Evolutionary conservation across 2,113 vertebrate genomes (phyloP).

Genomic region (Indicator maculatus): DNA sequence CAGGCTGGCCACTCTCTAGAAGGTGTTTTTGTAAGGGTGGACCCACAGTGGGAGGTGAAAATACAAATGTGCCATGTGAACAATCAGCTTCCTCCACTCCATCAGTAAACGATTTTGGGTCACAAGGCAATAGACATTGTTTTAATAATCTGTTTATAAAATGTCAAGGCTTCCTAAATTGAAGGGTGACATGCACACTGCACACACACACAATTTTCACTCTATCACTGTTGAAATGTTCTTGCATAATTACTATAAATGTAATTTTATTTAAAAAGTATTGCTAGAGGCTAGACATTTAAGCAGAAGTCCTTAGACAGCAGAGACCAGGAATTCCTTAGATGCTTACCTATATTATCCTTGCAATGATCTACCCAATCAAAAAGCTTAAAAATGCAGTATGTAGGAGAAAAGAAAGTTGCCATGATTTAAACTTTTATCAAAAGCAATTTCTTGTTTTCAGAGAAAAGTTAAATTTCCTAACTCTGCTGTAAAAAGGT

Average conservation of each 20-base stretch:
- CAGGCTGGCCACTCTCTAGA: neutral
- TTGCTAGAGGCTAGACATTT: neutral
- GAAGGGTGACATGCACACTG: neutral
- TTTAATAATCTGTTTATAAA: neutral
- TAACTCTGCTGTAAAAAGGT: neutral
- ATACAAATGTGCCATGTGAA: accelerated
- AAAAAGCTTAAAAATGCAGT: neutral
- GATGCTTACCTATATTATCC: neutral
- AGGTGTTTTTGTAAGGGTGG: neutral
- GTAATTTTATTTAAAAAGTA: neutral
- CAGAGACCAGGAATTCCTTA: neutral
- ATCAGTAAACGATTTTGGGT: neutral
- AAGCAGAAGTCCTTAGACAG: neutral
- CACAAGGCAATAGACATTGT: neutral
- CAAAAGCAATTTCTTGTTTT: neutral
- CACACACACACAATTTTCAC: neutral
- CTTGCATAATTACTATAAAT: neutral
- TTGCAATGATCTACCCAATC: neutral
- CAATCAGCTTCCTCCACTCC: neutral
- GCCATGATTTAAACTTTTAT: neutral
- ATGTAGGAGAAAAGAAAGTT: neutral
- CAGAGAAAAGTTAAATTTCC: neutral
- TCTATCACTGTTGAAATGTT: neutral
- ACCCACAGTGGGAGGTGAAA: neutral
- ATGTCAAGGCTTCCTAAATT: neutral